Percentiles rank a stretch among this genome's conserved stretches.
Evolutionary conservation across 1,140 invertebrate species (phyloP).

Genomic region (Mizuhopecten yessoensis): DNA sequence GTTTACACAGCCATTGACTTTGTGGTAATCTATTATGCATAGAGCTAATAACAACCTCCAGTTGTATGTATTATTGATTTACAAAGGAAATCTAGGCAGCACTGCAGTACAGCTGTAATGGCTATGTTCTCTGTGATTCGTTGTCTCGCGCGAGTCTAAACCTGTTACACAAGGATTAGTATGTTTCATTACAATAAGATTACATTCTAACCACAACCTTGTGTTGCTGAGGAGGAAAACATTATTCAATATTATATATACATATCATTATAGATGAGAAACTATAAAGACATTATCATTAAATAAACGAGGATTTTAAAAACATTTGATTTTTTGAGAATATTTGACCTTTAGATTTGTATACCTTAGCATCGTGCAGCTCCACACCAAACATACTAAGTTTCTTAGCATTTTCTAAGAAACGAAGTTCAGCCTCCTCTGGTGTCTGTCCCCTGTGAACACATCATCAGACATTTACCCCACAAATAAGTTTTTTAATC

Average conservation of each 20-base stretch:
- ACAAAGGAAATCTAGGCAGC: no score
- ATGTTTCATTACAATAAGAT: no score
- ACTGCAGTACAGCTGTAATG: no score
- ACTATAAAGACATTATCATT: no score
- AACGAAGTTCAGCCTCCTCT: constrained; percentile 97
- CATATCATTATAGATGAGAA: background rate
- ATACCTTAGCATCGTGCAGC: constrained; percentile 94
- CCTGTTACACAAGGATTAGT: no score
- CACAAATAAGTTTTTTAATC: no score
- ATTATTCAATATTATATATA: background rate
- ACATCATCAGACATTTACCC: no score
- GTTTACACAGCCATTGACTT: background rate
- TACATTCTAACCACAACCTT: no score
- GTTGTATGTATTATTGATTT: constrained; percentile 1
- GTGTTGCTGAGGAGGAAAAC: background rate
- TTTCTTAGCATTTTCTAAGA: constrained; percentile 98
- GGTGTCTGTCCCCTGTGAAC: constrained; percentile 94
- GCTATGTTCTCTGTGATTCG: no score
- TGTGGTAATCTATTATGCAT: background rate
- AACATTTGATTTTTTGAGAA: background rate
- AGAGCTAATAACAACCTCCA: background rate
- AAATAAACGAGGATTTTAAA: no score
- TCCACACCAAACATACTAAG: constrained; percentile 99
- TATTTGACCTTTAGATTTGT: background rate
- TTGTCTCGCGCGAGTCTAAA: no score